Percentiles rank a stretch among this genome's conserved stretches.
Evolutionary conservation across 2,888 invertebrate genomes (phyloP).

Genomic region (Eristalis pertinax): DNA sequence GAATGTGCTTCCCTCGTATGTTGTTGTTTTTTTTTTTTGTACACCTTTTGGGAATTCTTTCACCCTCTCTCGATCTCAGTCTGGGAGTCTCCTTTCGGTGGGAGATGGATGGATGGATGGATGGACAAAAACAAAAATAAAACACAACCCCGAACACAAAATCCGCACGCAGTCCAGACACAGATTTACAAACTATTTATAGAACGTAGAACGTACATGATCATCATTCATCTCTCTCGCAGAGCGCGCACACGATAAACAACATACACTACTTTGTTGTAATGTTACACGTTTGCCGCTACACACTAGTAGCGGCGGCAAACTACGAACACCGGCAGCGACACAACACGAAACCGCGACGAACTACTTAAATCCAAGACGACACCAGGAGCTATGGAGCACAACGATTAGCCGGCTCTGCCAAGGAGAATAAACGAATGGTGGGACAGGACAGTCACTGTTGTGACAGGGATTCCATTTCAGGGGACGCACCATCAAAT

Average conservation of each 20-base stretch:
- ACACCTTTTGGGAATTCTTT: conserved; percentile 45
- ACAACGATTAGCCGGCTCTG: background rate
- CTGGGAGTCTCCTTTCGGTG: background rate
- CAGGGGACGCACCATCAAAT: conserved; percentile 22
- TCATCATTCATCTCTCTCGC: conserved; percentile 22
- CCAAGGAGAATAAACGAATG: background rate
- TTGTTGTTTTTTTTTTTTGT: background rate
- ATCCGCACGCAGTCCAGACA: conserved; percentile 46
- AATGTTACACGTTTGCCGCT: conserved; percentile 15
- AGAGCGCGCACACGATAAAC: background rate
- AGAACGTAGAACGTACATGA: conserved; percentile 32
- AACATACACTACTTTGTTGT: background rate
- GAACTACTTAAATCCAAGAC: background rate
- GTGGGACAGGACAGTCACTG: background rate
- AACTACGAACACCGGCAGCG: background rate
- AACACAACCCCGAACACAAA: conserved; percentile 17
- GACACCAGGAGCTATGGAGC: background rate
- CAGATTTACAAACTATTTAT: conserved; percentile 45
- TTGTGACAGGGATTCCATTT: conserved; percentile 28
- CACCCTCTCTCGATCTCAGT: background rate
- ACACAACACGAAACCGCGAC: background rate
- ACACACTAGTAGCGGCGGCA: background rate
- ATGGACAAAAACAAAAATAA: background rate
- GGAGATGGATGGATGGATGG: background rate
- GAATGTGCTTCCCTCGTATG: background rate